phyloP scores from a whole-genome alignment of 2,113 vertebrate species.

The Hyperopisus bebe region DNA sequence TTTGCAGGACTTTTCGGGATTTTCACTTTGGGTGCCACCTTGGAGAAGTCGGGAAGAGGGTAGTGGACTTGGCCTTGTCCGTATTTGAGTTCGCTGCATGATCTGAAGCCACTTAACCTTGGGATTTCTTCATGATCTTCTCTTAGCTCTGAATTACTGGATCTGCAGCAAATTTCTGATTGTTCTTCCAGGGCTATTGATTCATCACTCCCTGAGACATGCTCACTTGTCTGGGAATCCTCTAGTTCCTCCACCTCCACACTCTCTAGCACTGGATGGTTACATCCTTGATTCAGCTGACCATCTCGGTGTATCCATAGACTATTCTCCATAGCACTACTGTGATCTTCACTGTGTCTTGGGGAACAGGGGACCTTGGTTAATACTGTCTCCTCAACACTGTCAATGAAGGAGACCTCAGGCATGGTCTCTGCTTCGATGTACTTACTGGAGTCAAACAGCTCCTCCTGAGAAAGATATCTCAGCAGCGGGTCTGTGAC shows the following conservation, averaged over 20 bases:
- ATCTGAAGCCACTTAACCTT: constrained; percentile 45
- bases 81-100: constrained; percentile 54
- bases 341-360: constrained; percentile 11
- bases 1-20: constrained; percentile 51
- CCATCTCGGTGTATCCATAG: background rate
- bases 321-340: constrained; percentile 6
- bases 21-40: constrained; percentile 61
- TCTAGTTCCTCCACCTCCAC: constrained; percentile 21
- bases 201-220: background rate
- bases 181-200: background rate
- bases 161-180: constrained; percentile 11
- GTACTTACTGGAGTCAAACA: constrained; percentile 47
- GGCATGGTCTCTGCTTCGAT: constrained; percentile 76
- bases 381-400: constrained; percentile 52
- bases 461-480: constrained; percentile 63
- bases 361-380: constrained; percentile 31
- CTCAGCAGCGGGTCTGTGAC: constrained; percentile 59
- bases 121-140: constrained; percentile 16
- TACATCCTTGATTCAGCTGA: background rate
- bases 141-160: constrained; percentile 21
- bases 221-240: background rate
- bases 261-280: background rate
- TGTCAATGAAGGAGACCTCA: constrained; percentile 67
- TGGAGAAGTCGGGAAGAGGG: constrained; percentile 60
- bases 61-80: constrained; percentile 62